Percentiles rank a stretch among this genome's conserved stretches.
Evolutionary conservation across 1,140 invertebrate genomes (phyloP).

Genomic region (Penaeus chinensis): DNA sequence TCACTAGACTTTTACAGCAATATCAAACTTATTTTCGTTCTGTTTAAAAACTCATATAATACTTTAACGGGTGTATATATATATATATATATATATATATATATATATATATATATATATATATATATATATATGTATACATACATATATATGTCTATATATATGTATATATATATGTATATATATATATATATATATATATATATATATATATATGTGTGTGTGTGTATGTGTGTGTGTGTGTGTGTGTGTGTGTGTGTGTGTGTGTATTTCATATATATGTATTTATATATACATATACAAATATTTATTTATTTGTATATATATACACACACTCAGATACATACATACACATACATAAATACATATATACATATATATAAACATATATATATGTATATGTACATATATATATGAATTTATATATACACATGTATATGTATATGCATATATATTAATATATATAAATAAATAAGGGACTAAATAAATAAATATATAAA

Average conservation of each 20-base stretch:
- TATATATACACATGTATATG: neutral
- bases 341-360: neutral
- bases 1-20: too few species aligned
- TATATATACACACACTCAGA: neutral
- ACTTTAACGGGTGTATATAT: too few species aligned
- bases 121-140: constrained; percentile 2
- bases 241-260: neutral
- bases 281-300: neutral
- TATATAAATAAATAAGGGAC: neutral
- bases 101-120: constrained; percentile 3
- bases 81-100: too few species aligned
- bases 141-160: neutral
- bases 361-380: constrained; percentile 5
- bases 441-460: neutral
- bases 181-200: constrained; percentile 2
- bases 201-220: neutral
- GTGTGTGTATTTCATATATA: neutral
- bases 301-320: constrained; percentile 8
- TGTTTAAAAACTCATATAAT: too few species aligned
- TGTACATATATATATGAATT: neutral
- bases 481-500: neutral
- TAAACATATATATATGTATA: neutral
- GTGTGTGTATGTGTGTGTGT: neutral
- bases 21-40: too few species aligned
- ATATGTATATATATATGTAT: neutral